These are phyloP conservation scores for Ctenopoma multispine DNA, from an alignment of 2,797 vertebrate genomes.

Conservation along the genomic window DNA sequence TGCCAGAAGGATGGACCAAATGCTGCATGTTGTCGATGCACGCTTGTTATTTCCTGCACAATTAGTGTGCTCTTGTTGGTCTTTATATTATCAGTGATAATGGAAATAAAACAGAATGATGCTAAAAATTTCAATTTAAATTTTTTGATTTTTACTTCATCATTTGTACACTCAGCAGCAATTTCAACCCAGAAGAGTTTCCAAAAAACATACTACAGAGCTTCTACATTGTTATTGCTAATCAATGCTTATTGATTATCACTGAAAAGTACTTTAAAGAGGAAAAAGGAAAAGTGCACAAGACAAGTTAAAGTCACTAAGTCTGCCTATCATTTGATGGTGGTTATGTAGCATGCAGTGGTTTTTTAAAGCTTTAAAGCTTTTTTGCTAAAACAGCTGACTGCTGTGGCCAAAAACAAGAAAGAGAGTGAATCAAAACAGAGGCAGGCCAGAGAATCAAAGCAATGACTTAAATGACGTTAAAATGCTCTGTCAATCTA, in stretches of 20 bases:
- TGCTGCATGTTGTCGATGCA: constrained; percentile 28
- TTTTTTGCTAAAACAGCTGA: not conserved
- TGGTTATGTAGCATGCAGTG: not conserved
- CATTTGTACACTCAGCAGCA: too few relatives aligned
- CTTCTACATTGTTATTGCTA: too few relatives aligned
- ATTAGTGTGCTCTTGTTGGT: not conserved
- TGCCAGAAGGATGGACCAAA: constrained; percentile 58
- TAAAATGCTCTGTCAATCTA: not conserved
- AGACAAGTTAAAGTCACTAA: not conserved
- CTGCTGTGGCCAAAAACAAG: not conserved
- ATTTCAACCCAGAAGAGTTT: too few relatives aligned
- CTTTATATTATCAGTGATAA: constrained; percentile 1
- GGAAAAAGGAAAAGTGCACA: not conserved
- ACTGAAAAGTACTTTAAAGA: not conserved
- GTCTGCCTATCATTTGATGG: too few relatives aligned
- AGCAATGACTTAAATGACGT: not conserved
- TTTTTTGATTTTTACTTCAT: too few relatives aligned
- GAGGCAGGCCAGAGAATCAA: not conserved
- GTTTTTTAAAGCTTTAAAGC: not conserved
- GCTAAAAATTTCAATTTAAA: not conserved
- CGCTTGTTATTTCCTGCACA: not conserved
- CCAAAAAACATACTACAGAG: too few relatives aligned
- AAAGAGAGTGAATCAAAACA: not conserved
- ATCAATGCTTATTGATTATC: too few relatives aligned
- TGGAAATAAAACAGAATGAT: constrained; percentile 16